A percentile compares a stretch with the other conserved stretches of the same genome.
phyloP scores from a whole-genome alignment of 2,113 vertebrate species.

The Sapajus apella region DNA sequence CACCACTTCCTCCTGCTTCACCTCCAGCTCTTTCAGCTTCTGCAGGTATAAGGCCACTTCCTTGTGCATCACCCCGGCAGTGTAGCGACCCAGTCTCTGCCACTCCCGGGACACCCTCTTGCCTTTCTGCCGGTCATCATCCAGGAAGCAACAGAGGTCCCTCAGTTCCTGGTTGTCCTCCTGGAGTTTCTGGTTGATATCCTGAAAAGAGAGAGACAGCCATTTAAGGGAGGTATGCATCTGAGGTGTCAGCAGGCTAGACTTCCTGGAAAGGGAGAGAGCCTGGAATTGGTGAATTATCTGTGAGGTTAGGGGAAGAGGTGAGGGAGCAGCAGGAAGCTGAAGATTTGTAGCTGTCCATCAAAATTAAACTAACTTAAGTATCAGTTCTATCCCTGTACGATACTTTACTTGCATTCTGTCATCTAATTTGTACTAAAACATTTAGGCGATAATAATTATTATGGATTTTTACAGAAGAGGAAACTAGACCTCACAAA shows the following conservation, averaged over 20 bases:
- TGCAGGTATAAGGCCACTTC: conserved; percentile 95
- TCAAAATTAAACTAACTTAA: background rate
- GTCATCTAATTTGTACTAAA: background rate
- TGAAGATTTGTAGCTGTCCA: background rate
- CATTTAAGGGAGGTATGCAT: background rate
- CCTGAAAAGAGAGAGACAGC: conserved; percentile 84
- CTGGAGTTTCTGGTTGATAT: conserved; percentile 98
- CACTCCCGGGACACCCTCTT: conserved; percentile 96
- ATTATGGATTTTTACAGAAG: background rate
- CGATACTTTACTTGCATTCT: background rate
- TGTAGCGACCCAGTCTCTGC: conserved; percentile 96
- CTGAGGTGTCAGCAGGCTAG: fast-evolving
- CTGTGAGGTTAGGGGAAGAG: background rate
- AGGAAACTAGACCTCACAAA: background rate
- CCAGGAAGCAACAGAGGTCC: conserved; percentile 97
- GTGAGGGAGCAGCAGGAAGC: background rate
- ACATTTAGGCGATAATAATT: background rate
- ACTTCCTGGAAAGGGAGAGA: background rate
- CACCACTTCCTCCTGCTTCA: conserved; percentile 93
- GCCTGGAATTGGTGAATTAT: background rate
- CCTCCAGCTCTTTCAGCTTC: conserved; percentile 95
- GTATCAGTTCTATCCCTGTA: background rate
- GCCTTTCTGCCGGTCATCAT: conserved; percentile 97
- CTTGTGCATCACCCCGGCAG: conserved; percentile 94
- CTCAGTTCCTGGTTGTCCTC: conserved; percentile 98